Evolutionary conservation across 2,113 vertebrate species (phyloP).

Genomic region (Eretmochelys imbricata): DNA sequence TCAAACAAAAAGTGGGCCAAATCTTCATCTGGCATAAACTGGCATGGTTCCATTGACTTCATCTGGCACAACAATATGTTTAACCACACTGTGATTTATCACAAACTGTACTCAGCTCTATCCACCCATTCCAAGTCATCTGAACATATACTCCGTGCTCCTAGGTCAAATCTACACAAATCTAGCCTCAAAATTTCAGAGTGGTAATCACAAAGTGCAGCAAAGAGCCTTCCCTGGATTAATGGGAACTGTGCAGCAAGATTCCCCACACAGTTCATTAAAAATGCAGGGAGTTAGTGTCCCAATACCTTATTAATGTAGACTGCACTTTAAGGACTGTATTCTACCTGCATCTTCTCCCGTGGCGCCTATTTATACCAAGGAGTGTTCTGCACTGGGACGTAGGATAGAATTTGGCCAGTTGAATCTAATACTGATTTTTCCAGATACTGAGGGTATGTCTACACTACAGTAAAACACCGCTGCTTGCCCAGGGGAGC

Average conservation of each 20-base stretch:
- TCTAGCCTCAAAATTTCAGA: background rate
- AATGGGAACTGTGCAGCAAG: background rate
- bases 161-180: background rate
- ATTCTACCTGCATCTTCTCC: background rate
- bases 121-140: background rate
- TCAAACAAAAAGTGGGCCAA: background rate
- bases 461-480: too few species aligned
- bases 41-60: background rate
- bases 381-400: background rate
- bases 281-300: background rate
- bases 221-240: background rate
- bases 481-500: too few species aligned
- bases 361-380: background rate
- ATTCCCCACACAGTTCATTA: rapidly evolving
- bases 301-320: background rate
- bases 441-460: background rate
- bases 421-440: background rate
- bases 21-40: background rate
- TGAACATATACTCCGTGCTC: background rate
- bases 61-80: background rate
- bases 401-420: background rate
- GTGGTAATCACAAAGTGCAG: background rate
- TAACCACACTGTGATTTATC: background rate
- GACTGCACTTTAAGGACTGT: background rate
- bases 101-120: background rate